These are phyloP conservation scores for Phenacoccus solenopsis DNA, from an alignment of 1,140 invertebrate species.

Conservation along the genomic window DNA sequence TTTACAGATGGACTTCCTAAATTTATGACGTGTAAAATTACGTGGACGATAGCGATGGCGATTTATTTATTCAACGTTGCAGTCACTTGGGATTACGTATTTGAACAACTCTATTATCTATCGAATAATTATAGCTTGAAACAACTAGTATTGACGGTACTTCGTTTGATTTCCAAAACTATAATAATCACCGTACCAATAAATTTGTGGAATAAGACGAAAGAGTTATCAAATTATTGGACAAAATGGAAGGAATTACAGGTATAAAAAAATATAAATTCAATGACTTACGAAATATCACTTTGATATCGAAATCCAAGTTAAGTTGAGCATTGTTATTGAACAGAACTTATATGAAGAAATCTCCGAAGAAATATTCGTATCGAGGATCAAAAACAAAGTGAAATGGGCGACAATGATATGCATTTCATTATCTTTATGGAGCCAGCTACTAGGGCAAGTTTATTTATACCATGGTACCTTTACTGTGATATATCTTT, in stretches of 20 bases:
- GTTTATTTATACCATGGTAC: too few relatives aligned
- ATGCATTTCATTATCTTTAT: too few relatives aligned
- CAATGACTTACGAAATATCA: too few relatives aligned
- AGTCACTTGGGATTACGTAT: too few relatives aligned
- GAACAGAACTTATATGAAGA: neutral
- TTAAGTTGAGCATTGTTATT: too few relatives aligned
- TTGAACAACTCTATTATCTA: neutral
- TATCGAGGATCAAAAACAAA: neutral
- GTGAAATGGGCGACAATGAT: neutral
- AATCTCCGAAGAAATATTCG: neutral
- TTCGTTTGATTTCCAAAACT: neutral
- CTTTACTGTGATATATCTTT: neutral
- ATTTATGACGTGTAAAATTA: neutral
- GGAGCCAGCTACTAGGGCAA: too few relatives aligned
- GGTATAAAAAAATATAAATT: too few relatives aligned
- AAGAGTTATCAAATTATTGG: neutral
- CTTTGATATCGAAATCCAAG: too few relatives aligned
- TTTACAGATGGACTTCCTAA: neutral
- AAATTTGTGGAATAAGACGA: neutral
- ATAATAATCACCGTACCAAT: neutral
- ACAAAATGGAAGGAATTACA: neutral
- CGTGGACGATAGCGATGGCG: neutral
- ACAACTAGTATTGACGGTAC: neutral
- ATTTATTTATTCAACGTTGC: neutral
- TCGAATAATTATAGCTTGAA: neutral